These are phyloP conservation scores for Nothocercus nigrocapillus DNA, from an alignment of 2,113 vertebrate genomes.

Conservation along the genomic window DNA sequence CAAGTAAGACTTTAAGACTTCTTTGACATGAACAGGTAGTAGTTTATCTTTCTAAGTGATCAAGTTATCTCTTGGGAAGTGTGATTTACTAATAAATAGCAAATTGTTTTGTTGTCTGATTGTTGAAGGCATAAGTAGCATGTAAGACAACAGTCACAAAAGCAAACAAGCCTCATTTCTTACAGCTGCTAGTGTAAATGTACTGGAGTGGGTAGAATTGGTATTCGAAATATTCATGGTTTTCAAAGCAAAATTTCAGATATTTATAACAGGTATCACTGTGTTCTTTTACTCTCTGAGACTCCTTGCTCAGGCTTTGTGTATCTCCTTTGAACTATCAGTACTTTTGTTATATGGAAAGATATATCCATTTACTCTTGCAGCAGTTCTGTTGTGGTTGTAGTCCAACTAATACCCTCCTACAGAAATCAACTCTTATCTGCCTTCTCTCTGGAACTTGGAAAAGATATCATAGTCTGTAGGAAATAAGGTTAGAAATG, in stretches of 20 bases:
- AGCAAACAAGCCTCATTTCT: background rate
- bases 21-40: background rate
- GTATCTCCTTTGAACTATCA: constrained; percentile 21
- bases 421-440: constrained; percentile 68
- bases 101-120: constrained; percentile 1
- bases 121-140: background rate
- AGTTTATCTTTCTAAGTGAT: constrained; percentile 28
- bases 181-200: background rate
- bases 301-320: background rate
- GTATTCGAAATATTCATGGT: background rate
- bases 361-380: constrained; percentile 37
- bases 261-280: background rate
- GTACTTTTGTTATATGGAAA: constrained; percentile 40
- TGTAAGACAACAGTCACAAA: background rate
- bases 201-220: constrained; percentile 6
- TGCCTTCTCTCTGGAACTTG: constrained; percentile 58
- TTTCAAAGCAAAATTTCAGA: background rate
- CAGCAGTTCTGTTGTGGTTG: constrained; percentile 41
- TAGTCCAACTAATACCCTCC: constrained; percentile 63
- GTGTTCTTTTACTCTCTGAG: background rate
- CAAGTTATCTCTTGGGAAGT: background rate
- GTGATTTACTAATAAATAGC: constrained; percentile 10
- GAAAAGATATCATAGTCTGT: constrained; percentile 66
- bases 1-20: background rate
- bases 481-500: constrained; percentile 69